Percentiles rank a stretch among this genome's conserved stretches.
These are phyloP conservation scores for Hypolimnas misippus DNA, from an alignment of 2,888 invertebrate genomes.

Conservation along the genomic window DNA sequence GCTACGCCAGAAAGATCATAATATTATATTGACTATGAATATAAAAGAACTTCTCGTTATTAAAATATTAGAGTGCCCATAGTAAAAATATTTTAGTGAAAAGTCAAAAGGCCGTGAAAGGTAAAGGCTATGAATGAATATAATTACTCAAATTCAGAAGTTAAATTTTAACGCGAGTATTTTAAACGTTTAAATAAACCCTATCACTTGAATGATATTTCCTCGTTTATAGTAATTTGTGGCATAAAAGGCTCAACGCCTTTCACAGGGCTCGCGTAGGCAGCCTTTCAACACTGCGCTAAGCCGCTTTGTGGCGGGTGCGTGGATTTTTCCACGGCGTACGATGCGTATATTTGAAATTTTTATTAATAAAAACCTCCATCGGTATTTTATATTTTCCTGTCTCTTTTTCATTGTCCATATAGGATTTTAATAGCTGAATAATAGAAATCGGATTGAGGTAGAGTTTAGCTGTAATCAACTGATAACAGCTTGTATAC, in stretches of 20 bases:
- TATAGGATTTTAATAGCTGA: no score
- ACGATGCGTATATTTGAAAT: not conserved
- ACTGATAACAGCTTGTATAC: no score
- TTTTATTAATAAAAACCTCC: not conserved
- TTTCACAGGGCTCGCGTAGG: not conserved
- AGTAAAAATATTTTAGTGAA: not conserved
- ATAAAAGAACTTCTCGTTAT: no score
- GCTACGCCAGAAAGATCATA: no score
- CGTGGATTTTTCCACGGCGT: not conserved
- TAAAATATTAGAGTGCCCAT: no score
- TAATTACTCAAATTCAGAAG: not conserved
- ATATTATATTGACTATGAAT: no score
- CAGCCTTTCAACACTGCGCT: conserved; percentile 3
- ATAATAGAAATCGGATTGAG: no score
- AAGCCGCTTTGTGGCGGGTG: conserved; percentile 16
- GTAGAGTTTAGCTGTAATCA: no score
- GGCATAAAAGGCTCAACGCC: conserved; percentile 10
- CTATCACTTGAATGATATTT: conserved; percentile 3
- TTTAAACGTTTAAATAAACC: not conserved
- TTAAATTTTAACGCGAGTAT: not conserved
- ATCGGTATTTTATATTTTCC: no score
- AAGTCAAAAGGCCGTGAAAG: not conserved
- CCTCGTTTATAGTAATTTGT: conserved; percentile 1
- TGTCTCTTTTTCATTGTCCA: no score
- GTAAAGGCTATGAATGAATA: not conserved